Conservation (phyloP, 2,888 invertebrate genomes). For the Caenorhabditis sp. region DNA sequence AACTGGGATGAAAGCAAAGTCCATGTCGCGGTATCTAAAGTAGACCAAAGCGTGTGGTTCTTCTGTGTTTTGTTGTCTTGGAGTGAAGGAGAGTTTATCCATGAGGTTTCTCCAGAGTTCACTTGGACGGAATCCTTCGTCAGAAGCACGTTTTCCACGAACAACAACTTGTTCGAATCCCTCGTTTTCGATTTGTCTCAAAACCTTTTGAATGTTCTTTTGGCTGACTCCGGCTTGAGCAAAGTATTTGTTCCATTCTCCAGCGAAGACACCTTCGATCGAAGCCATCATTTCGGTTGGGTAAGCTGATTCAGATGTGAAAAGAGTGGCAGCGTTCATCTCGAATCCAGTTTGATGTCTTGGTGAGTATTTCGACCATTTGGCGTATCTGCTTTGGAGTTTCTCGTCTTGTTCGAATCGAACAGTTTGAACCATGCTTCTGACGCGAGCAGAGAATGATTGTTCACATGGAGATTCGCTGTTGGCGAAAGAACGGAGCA, state of each 20-base stretch:
- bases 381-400: constrained; percentile 41
- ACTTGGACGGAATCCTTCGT: constrained; percentile 41
- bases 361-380: constrained; percentile 46
- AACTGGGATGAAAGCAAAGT: constrained; percentile 63
- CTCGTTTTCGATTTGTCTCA: constrained; percentile 41
- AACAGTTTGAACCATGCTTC: constrained; percentile 48
- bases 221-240: constrained; percentile 50
- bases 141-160: constrained; percentile 47
- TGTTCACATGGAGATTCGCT: constrained; percentile 55
- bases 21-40: constrained; percentile 59
- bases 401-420: constrained; percentile 38
- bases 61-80: constrained; percentile 35
- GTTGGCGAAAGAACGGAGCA: constrained; percentile 53
- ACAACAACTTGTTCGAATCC: constrained; percentile 49
- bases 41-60: constrained; percentile 49
- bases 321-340: constrained; percentile 51
- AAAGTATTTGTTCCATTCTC: constrained; percentile 52
- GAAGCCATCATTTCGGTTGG: constrained; percentile 55
- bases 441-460: constrained; percentile 33
- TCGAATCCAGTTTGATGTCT: constrained; percentile 43
- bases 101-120: constrained; percentile 41
- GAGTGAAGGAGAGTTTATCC: constrained; percentile 43
- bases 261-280: constrained; percentile 56
- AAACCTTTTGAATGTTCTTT: constrained; percentile 47
- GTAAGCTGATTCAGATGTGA: constrained; percentile 57